A percentile compares a stretch with the other conserved stretches of the same genome.
phyloP scores from a whole-genome alignment of 35 echinoderm and acorn worm genomes.

The Apostichopus japonicus region DNA sequence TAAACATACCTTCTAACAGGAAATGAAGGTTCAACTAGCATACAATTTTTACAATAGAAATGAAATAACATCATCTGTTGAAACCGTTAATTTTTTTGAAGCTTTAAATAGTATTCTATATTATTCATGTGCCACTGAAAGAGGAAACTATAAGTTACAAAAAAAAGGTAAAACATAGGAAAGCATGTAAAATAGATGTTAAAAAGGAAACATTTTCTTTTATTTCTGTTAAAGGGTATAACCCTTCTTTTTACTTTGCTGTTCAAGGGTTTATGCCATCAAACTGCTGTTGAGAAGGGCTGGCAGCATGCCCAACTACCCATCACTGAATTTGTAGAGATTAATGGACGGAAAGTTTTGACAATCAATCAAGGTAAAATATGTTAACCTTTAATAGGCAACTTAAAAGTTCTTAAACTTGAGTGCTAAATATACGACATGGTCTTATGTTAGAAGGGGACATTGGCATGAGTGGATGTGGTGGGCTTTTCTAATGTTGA shows the following conservation, averaged over 20 bases:
- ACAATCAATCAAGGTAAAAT: constrained; percentile 92
- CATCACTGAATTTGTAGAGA: constrained; percentile 77
- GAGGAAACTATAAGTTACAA: neutral
- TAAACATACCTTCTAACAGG: no score
- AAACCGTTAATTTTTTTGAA: no score
- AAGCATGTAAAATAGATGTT: no score
- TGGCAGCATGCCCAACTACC: constrained; percentile 95
- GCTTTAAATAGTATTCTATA: neutral
- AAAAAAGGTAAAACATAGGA: no score
- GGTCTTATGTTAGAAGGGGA: no score
- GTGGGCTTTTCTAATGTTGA: no score
- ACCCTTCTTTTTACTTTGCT: neutral
- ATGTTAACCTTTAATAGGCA: neutral
- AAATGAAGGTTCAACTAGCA: no score
- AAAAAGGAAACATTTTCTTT: neutral
- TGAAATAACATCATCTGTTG: no score
- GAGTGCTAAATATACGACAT: no score
- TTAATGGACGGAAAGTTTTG: constrained; percentile 84
- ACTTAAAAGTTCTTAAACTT: neutral
- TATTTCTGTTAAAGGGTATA: neutral
- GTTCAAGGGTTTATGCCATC: constrained; percentile 73
- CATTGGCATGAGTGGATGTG: no score
- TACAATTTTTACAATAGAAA: no score
- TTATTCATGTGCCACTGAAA: neutral
- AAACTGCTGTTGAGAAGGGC: constrained; percentile 63